Base-by-base conservation (phyloP, 2,888 invertebrate genomes). In the Dryomyza anilis region DNA sequence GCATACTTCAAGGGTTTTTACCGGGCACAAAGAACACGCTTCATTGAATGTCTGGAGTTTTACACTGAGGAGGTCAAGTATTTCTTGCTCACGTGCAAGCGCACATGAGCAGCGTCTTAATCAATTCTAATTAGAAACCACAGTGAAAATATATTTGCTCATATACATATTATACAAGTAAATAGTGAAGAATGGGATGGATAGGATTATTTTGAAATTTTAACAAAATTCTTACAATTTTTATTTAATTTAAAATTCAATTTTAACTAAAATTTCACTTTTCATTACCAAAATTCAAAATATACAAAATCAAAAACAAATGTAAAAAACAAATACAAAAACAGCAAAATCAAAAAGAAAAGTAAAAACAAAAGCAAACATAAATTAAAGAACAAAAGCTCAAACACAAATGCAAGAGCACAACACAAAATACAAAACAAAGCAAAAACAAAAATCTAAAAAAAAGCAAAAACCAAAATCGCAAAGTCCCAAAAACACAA, bases 41-140 rank as follows among this genome's bases (percentile, higher is more conserved):
- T n/a, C n/a, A n/a, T n/a, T n/a, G 33, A 12, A 33, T 33, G 33
- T 33, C 33, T 6, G 33, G 33, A 12, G 33, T 33, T 6, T 33
- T 33, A 12, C n/a, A n/a, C n/a, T n/a, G 33, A 8, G 33, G 33
- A 33, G 33, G 33, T 33, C 33, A 12, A n/a, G n/a, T n/a, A n/a
- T n/a, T n/a, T n/a, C n/a, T n/a, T n/a, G n/a, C n/a, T n/a, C n/a
- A n/a, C n/a, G 14, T 50, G 21, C 14, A 43, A 3, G 48, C 48
- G 48, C 25, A 10, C 48, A 50, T 23, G 48, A 50, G 48, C 48
- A 50, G 48, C 48, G 23, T 50, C 48, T 50, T 50, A 50, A 50
- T 50, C 48, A 50, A 50, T 50, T 14, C 48, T 50, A 50, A 50
- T 50, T 50, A 50, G 48, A 50, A 6, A 50, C 48, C 48, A 14